Evolutionary conservation across 1,140 invertebrate species (phyloP).

Genomic region (Eupristina koningsbergeri): DNA sequence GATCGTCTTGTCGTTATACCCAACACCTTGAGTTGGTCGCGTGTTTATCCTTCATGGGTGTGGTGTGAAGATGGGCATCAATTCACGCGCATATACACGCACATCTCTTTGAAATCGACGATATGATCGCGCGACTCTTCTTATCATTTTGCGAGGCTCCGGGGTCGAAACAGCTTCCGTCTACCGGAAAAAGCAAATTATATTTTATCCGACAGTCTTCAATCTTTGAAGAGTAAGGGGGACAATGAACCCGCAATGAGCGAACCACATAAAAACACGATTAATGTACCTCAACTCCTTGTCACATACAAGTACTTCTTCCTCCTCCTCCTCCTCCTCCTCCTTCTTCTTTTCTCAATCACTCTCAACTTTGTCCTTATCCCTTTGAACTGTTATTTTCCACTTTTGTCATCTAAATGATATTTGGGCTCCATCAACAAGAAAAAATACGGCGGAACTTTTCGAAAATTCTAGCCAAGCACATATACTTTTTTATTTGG

Average conservation of each 20-base stretch:
- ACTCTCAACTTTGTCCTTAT: background rate
- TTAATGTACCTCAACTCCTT: background rate
- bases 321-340: background rate
- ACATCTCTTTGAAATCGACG: background rate
- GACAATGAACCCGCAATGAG: background rate
- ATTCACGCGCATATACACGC: background rate
- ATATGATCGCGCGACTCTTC: background rate
- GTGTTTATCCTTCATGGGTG: too few relatives aligned
- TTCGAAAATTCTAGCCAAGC: too few relatives aligned
- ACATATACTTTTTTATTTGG: slow-evolving; percentile 31
- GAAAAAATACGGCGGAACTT: too few relatives aligned
- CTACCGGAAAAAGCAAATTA: slow-evolving; percentile 13
- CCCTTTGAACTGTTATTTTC: background rate
- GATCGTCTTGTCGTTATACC: slow-evolving; percentile 21
- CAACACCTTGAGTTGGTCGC: background rate
- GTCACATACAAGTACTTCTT: too few relatives aligned
- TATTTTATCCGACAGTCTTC: background rate
- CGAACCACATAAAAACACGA: slow-evolving; percentile 7
- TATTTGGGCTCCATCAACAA: too few relatives aligned
- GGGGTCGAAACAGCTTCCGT: background rate
- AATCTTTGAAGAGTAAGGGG: background rate
- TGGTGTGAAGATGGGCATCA: too few relatives aligned
- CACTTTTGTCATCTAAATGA: too few relatives aligned
- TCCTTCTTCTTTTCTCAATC: background rate
- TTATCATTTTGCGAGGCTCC: background rate